These are phyloP conservation scores for Colletes collaris DNA, from an alignment of 2,888 invertebrate genomes.

Conservation along the genomic window DNA sequence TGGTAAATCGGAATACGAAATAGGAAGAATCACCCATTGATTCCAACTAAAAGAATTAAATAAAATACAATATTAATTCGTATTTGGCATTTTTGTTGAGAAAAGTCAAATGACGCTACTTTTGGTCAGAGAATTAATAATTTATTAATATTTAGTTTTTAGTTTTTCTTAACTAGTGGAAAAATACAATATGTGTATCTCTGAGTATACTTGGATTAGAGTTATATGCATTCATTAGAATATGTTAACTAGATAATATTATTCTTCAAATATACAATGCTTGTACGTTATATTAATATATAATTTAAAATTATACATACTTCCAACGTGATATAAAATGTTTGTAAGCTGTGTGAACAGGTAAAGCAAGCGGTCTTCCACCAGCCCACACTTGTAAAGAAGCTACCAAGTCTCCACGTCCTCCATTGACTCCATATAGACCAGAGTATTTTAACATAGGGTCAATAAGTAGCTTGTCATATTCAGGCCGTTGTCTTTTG, in stretches of 20 bases:
- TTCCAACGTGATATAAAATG: slow-evolving; percentile 96
- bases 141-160: too few relatives aligned
- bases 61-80: not conserved
- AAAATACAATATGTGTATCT: too few relatives aligned
- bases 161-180: too few relatives aligned
- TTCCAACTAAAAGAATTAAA: slow-evolving; percentile 91
- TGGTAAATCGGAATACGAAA: slow-evolving; percentile 96
- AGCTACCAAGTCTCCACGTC: slow-evolving; percentile 92
- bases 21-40: slow-evolving; percentile 96
- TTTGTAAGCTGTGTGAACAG: slow-evolving; percentile 95
- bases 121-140: too few relatives aligned
- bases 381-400: slow-evolving; percentile 93
- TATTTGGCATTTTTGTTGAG: too few relatives aligned
- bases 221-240: too few relatives aligned
- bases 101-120: not conserved
- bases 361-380: slow-evolving; percentile 91
- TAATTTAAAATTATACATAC: slow-evolving; percentile 84
- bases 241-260: too few relatives aligned
- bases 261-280: too few relatives aligned
- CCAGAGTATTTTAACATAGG: slow-evolving; percentile 96
- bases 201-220: too few relatives aligned
- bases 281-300: too few relatives aligned
- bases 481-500: slow-evolving; percentile 92
- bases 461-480: slow-evolving; percentile 93
- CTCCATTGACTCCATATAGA: slow-evolving; percentile 90